Evolutionary conservation across 1,140 invertebrate genomes (phyloP).

Genomic region (Drosophila sechellia): DNA sequence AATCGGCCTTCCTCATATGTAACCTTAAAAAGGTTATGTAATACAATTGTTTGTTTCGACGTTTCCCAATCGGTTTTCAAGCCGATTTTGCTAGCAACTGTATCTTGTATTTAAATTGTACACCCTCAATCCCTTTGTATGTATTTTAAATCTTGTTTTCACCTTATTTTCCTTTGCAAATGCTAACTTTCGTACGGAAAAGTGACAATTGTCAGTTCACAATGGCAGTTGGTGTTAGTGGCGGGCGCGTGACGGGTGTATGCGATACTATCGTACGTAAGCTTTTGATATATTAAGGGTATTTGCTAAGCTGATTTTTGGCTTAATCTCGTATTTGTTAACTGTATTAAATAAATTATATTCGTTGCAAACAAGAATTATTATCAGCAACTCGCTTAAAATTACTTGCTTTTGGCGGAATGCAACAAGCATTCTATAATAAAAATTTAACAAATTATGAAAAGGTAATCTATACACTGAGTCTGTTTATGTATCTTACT

Average conservation of each 20-base stretch:
- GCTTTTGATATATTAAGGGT: neutral
- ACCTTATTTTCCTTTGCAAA: constrained; percentile 62
- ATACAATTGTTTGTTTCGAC: constrained; percentile 17
- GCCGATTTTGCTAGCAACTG: neutral
- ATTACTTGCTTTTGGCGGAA: too few species aligned
- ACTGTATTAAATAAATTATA: too few species aligned
- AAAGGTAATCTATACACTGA: too few species aligned
- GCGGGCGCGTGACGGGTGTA: neutral
- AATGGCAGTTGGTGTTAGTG: constrained; percentile 10
- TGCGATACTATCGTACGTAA: neutral
- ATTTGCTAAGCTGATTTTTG: too few species aligned
- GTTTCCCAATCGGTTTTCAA: neutral
- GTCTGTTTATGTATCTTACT: too few species aligned
- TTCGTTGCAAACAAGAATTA: too few species aligned
- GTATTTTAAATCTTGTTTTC: constrained; percentile 17
- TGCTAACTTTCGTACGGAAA: constrained; percentile 43
- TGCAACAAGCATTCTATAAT: too few species aligned
- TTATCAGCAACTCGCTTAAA: too few species aligned
- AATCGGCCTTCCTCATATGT: constrained; percentile 32
- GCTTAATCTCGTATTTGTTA: too few species aligned
- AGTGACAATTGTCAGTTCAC: constrained; percentile 41
- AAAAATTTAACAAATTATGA: too few species aligned
- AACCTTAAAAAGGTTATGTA: constrained; percentile 84
- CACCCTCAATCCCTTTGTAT: neutral
- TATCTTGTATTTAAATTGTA: too few species aligned